Base-by-base conservation (phyloP, 2,797 vertebrate genomes). In the Melanitta fusca region DNA sequence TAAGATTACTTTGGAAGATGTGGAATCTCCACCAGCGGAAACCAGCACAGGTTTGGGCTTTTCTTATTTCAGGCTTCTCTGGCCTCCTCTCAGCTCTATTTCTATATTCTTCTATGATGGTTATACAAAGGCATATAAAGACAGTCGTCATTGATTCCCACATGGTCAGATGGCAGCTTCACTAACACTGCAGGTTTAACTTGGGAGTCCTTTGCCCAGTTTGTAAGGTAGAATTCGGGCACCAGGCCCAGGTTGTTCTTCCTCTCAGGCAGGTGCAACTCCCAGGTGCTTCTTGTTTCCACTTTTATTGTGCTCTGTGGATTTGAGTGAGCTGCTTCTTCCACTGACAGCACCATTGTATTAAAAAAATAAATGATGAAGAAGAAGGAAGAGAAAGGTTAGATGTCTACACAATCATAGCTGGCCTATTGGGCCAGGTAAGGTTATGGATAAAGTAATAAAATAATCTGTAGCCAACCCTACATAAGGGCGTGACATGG, bases 271-370 rank as follows among this genome's bases (percentile, higher is more conserved):
- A 6, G 21, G 4, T 16, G 19, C 21, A 88, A 28, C 30, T 69
- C 39, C 6, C 1, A 2, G 19, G 9, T 34, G 39, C 10, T 17
- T 62, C 21, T 80, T 85, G 27, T 56, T 84, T 56, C 43, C 64
- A 15, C 5, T 79, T 91, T 72, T 58, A 28, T 8, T 73, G n/a
- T 64, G 17, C 27, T 28, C 22, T 75, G 19, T 27, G 24, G 41
- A 32, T 79, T 56, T 74, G 27, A 77, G 19, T 0, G 6, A 87
- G 21, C 27, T 69, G 5, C 12, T 51, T 13, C 28, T n/a, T 91
- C 65, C 57, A 36, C 20, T 78, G 25, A 16, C n/a, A 68, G 56
- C 51, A 47, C 28, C 7, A 39, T 0, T 0, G 27, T 41, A 25
- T 41, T 58, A 81, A 21, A 19, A 24, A 49, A 49, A 49, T 12